Conservation (phyloP, 2,113 vertebrate species). For the Hippolais icterina region DNA sequence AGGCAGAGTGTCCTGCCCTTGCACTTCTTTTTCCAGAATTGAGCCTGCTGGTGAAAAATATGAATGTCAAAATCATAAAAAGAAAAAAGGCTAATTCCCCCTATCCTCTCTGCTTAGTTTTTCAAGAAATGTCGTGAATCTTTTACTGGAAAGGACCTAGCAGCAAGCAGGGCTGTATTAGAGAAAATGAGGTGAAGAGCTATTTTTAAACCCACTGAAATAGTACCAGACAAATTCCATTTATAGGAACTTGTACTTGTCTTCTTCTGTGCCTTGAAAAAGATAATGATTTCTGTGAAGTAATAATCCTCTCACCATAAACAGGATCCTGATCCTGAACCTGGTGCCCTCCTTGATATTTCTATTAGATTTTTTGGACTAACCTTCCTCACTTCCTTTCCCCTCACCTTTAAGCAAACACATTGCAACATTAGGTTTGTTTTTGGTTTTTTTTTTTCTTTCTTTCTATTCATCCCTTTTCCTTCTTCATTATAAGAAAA, state of each 20-base stretch:
- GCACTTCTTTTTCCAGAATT: not conserved
- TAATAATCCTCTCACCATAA: conserved; percentile 52
- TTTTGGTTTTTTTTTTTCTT: not conserved
- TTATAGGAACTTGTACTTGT: conserved; percentile 60
- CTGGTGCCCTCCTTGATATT: conserved; percentile 17
- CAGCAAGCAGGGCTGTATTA: not conserved
- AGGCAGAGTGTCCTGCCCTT: not conserved
- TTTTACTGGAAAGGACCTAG: conserved; percentile 1
- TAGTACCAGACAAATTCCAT: conserved; percentile 60
- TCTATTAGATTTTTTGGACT: not conserved
- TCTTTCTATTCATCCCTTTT: not conserved
- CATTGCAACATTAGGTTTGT: not conserved
- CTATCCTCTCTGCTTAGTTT: not conserved
- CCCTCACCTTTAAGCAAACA: not conserved
- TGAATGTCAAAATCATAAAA: not conserved
- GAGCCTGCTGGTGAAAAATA: not conserved
- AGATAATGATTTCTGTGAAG: conserved; percentile 57
- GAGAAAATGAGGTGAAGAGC: conserved; percentile 43
- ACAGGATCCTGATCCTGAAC: conserved; percentile 16
- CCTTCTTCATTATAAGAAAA: conserved; percentile 55
- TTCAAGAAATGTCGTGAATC: not conserved
- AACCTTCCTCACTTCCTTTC: not conserved
- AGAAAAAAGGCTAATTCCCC: not conserved
- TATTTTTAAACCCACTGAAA: conserved; percentile 72
- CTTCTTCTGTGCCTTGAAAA: conserved; percentile 52